These are phyloP conservation scores for Nyctalus aviator DNA, from an alignment of 2,797 vertebrate genomes.

Conservation along the genomic window DNA sequence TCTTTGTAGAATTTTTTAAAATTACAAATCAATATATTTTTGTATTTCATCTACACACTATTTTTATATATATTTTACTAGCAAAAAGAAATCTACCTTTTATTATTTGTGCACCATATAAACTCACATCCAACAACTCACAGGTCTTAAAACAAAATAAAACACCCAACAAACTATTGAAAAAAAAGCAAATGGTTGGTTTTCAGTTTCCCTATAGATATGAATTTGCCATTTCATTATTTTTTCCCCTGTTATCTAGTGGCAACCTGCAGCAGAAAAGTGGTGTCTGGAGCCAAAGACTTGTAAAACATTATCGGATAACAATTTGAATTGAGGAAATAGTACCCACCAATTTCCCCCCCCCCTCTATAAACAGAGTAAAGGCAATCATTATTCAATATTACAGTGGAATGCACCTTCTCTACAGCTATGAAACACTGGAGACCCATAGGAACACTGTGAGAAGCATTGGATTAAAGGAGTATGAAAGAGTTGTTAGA, in stretches of 20 bases:
- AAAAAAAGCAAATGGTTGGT: not conserved
- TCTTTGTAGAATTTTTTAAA: not conserved
- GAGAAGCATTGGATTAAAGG: not conserved
- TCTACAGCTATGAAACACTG: not conserved
- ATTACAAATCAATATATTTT: constrained; percentile 18
- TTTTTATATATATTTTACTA: constrained; percentile 3
- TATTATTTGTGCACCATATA: not conserved
- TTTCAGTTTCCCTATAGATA: constrained; percentile 23
- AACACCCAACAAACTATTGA: constrained; percentile 17
- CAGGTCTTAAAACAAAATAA: constrained; percentile 12
- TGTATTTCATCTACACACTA: not conserved
- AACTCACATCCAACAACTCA: not conserved
- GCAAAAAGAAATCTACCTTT: not conserved
- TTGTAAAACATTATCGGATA: constrained; percentile 22
- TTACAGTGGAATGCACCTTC: not conserved
- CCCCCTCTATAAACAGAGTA: not conserved
- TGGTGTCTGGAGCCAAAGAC: constrained; percentile 2
- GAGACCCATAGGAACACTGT: not conserved
- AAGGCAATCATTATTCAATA: not conserved
- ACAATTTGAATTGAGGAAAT: constrained; percentile 49
- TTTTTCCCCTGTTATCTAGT: not conserved
- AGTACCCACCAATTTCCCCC: not conserved
- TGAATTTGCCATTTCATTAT: constrained; percentile 48
- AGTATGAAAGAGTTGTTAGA: not conserved
- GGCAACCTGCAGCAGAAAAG: constrained; percentile 5